Evolutionary conservation across 1,140 invertebrate species (phyloP), one percentile per base, ranked within the genome.

Genomic region (Drosophila burlai): DNA sequence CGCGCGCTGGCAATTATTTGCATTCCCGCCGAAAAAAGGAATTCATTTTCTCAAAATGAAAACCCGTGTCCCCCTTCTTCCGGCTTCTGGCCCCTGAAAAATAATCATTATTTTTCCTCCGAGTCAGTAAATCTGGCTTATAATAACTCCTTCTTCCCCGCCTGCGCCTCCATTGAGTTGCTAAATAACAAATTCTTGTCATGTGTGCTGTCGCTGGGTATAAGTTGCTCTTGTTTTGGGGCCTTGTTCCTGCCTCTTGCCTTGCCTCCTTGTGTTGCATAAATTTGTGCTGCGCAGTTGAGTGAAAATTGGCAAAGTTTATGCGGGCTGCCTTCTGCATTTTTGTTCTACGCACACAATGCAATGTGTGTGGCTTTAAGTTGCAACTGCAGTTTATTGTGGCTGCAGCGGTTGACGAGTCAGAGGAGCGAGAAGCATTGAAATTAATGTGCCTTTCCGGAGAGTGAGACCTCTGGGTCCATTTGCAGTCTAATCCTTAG

Each of bases 281-380:
- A 86, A 86, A 86, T 86, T 86, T 82, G 68, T 66, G 68, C 47
- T 69, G 55, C 67, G 77, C 81, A 89, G 62, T 75, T 81, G 66
- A 81, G 72, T 89, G 85, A 85, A 89, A 85, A 90, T 89, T 89
- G 81, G 52, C 67, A 89, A 89, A 89, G 78, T 89, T 89, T 90
- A 84, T 71, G 61, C 64, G 66, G 69, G 8, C 58, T 47, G 62
- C 47, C 60, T 67, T 76, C 52, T 57, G 47, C 31, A 67, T 61
- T 77, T 68, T 61, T 61, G 55, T 49, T 43, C 24, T 78, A 45
- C 50, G 59, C 76, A 72, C 58, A 69, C 75, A 79, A 64, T 54
- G 66, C 76, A 59, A 66, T 81, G 49, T 71, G 49, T 83, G 73
- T 65, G 76, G 46, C 67, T 78, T 77, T 34, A 50, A 79, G 74